phyloP scores from a whole-genome alignment of 1,140 invertebrate genomes.

The Geopemphigus sp. region DNA sequence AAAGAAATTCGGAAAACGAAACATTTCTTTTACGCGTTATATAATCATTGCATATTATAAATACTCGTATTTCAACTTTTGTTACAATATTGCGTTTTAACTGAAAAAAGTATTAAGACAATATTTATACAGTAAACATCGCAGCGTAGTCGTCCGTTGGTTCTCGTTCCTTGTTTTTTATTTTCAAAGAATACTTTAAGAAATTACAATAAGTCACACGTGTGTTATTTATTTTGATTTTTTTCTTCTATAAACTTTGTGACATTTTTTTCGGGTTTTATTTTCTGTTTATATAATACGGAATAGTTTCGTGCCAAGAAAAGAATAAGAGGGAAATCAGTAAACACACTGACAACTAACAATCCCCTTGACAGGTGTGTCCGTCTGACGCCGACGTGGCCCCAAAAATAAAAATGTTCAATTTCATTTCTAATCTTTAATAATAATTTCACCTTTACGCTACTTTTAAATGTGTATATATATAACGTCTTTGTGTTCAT shows the following conservation, averaged over 20 bases:
- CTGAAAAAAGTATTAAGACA: background rate
- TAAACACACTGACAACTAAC: constrained; percentile 45
- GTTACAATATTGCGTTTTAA: background rate
- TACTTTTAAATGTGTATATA: constrained; percentile 38
- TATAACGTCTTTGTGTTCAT: constrained; percentile 25
- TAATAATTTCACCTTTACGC: constrained; percentile 43
- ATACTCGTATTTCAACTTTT: background rate
- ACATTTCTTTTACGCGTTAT: no score
- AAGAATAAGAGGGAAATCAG: constrained; percentile 22
- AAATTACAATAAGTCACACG: background rate
- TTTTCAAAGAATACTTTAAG: background rate
- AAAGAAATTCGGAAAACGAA: no score
- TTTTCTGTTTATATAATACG: constrained; percentile 44
- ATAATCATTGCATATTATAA: no score
- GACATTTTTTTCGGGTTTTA: constrained; percentile 28
- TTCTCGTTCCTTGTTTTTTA: background rate
- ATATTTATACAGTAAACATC: background rate
- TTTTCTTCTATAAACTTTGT: constrained; percentile 30
- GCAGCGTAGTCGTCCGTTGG: background rate
- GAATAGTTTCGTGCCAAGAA: constrained; percentile 34
- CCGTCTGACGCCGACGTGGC: constrained; percentile 28
- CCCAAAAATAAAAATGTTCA: constrained; percentile 49
- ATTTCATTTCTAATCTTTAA: constrained; percentile 45
- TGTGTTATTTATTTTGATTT: constrained; percentile 12
- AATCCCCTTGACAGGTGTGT: constrained; percentile 48